Evolutionary conservation across 2,888 invertebrate species (phyloP), one percentile per base, ranked within the genome.

Genomic region (Molanna angustata): DNA sequence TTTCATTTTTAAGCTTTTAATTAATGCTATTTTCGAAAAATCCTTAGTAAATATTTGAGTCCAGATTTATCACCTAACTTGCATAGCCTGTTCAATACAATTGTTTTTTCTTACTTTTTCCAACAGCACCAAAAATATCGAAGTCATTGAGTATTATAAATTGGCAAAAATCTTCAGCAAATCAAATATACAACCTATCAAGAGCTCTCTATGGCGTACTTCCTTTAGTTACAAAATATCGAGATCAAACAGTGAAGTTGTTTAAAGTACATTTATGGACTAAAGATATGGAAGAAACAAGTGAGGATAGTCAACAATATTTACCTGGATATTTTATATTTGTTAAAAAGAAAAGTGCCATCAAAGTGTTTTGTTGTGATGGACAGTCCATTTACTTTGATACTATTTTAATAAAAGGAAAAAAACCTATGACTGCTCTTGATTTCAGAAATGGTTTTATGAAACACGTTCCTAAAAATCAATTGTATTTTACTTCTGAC

Each of bases 361-460:
- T 91, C 48, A 75, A 79, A 65, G 78, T 91, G 22, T 72, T 79
- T 49, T 92, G 92, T 72, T 79, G 76, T 59, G 80, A 84, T 64
- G 74, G 74, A 46, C 78, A 72, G 60, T 85, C 80, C 72, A 70
- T 93, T 54, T 80, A 82, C 67, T 80, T 90, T 52, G 73, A 72
- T 60, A 78, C 79, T 61, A 61, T 93, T 50, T 78, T 82, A 64
- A 69, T 92, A 53, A 74, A 82, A 60, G 84, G 85, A 7, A 86
- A 82, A 67, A 85, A 80, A 67, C 73, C 80, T 62, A 90, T 94
- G 82, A 80, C 77, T 44, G 89, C 92, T 2, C 64, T 71, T 62
- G 91, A 92, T 66, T 96, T 96, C 74, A 84, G 84, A 69, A 93
- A 93, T 76, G 94, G 94, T 6, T 94, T 85, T 69, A 71, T 94